Percentiles rank a stretch among this genome's conserved stretches.
Evolutionary conservation across 2,113 vertebrate genomes (phyloP).

Genomic region (Eulacestoma nigropectus): DNA sequence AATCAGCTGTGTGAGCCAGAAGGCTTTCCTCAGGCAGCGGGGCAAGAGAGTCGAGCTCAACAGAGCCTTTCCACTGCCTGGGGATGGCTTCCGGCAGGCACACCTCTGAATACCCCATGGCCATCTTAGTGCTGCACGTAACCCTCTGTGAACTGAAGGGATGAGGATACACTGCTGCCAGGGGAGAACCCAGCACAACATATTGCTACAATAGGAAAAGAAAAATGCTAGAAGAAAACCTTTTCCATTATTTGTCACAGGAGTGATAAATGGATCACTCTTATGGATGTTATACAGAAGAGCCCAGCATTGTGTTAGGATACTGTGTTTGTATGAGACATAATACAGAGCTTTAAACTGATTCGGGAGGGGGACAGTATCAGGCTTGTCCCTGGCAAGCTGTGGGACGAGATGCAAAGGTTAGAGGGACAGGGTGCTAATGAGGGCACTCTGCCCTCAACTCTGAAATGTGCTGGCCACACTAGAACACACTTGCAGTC

Average conservation of each 20-base stretch:
- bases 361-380: accelerated
- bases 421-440: not conserved
- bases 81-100: not conserved
- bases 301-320: not conserved
- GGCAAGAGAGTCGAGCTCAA: not conserved
- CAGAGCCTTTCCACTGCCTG: not conserved
- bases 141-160: not conserved
- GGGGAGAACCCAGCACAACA: not conserved
- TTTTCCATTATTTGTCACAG: not conserved
- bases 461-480: not conserved
- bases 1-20: not conserved
- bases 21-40: not conserved
- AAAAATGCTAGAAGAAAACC: not conserved
- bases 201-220: not conserved
- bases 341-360: not conserved
- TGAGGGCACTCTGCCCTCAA: not conserved
- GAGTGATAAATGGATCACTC: not conserved
- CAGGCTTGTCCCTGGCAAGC: not conserved
- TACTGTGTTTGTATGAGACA: not conserved
- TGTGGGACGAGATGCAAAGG: not conserved
- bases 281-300: not conserved
- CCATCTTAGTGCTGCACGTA: not conserved
- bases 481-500: not conserved
- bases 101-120: not conserved
- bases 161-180: not conserved